These are phyloP conservation scores for Noctuana brunneofusca DNA, from an alignment of 2,888 invertebrate species.

Conservation along the genomic window DNA sequence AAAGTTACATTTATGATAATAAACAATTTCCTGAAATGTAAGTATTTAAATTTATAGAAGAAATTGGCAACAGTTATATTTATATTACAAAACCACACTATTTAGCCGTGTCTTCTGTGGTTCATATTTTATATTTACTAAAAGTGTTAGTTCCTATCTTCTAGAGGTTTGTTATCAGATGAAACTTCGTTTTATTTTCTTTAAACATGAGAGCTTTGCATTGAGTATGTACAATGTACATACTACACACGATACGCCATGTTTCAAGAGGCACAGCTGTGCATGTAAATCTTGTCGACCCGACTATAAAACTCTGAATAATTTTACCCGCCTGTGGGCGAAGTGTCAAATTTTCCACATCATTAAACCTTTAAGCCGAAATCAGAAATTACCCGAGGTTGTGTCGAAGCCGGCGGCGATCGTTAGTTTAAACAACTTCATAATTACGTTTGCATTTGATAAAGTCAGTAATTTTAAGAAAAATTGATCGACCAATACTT, in stretches of 20 bases:
- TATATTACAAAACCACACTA: too few species aligned
- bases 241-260: slow-evolving; percentile 11
- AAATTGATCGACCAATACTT: neutral
- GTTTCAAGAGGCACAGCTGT: slow-evolving; percentile 42
- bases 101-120: too few species aligned
- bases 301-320: slow-evolving; percentile 69
- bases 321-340: slow-evolving; percentile 61
- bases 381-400: slow-evolving; percentile 43
- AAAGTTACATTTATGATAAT: too few species aligned
- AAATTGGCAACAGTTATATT: too few species aligned
- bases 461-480: slow-evolving; percentile 5
- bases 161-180: slow-evolving; percentile 4
- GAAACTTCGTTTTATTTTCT: slow-evolving; percentile 12
- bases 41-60: too few species aligned
- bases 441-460: slow-evolving; percentile 19
- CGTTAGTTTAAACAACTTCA: slow-evolving; percentile 8
- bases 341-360: slow-evolving; percentile 77
- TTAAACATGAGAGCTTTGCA: slow-evolving; percentile 11
- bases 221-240: slow-evolving; percentile 15
- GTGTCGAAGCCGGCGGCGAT: slow-evolving; percentile 8
- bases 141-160: neutral
- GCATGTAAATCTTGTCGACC: slow-evolving; percentile 50
- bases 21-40: too few species aligned
- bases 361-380: slow-evolving; percentile 61
- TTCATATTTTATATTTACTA: too few species aligned